A percentile compares a stretch with the other conserved stretches of the same genome.
These are phyloP conservation scores for Agapornis canus DNA, from an alignment of 2,797 vertebrate species.

Conservation along the genomic window DNA sequence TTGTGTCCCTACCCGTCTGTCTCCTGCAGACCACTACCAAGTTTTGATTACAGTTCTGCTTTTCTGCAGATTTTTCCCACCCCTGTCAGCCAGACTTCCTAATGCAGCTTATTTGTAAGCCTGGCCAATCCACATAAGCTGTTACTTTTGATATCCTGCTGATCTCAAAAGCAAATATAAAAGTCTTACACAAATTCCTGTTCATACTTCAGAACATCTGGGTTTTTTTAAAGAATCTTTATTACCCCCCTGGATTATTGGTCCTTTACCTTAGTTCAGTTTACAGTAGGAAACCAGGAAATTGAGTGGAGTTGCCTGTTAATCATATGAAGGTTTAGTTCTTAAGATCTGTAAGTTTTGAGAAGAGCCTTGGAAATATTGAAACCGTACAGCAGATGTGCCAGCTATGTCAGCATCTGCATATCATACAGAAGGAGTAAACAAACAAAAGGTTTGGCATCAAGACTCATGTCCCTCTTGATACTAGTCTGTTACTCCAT, in stretches of 20 bases:
- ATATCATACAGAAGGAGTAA: background rate
- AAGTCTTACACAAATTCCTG: background rate
- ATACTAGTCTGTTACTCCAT: background rate
- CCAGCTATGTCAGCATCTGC: background rate
- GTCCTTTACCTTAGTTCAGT: background rate
- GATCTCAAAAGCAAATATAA: background rate
- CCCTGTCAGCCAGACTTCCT: fast-evolving
- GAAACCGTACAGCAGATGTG: background rate
- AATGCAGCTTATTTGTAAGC: background rate
- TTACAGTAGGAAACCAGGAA: background rate
- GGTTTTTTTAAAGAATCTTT: background rate
- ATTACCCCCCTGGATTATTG: background rate
- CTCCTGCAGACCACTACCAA: background rate
- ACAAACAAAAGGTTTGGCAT: background rate
- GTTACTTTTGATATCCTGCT: background rate
- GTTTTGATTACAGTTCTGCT: background rate
- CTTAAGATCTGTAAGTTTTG: background rate
- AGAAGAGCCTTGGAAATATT: background rate
- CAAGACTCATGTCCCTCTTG: background rate
- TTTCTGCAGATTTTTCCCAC: background rate
- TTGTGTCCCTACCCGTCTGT: background rate
- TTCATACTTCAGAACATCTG: background rate
- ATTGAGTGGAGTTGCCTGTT: background rate
- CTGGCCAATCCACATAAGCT: background rate
- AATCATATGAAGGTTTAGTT: background rate